Base-by-base conservation (phyloP, 64 coral and sea anemone genomes). In the Trachythela sp. region DNA sequence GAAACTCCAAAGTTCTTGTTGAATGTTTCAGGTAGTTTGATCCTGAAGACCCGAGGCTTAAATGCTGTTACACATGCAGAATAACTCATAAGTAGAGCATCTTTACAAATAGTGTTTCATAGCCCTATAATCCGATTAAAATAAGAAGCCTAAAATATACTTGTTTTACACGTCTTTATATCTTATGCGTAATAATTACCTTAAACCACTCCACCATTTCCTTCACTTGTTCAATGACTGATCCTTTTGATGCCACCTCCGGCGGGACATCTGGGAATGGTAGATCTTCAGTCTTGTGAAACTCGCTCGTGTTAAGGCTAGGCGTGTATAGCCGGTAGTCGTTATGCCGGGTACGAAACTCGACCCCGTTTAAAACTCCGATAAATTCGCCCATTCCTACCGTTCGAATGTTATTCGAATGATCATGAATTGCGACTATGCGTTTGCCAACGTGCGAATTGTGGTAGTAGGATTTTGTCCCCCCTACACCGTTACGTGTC, bases 311-410 rank as follows among this genome's bases (percentile, higher is more conserved):
- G 22, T 18, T 84, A 22, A 0, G 83, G 34, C 32, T 18, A 0
- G 88, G 76, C 77, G 52, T 90, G 48, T 84, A 84, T 18, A 90
- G 77, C 22, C 88, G 88, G 77, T 90, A 90, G 48, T 90, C 88
- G 20, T 90, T 90, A 39, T 90, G 88, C 49, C 88, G 33, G 38
- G 88, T 90, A 0, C 88, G 88, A 56, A 90, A 90, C 33, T 90
- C 88, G 22, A 90, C 75, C 4, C 88, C 88, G 31, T 90, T 90
- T 1, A 90, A 71, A 22, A 90, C 48, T n/a, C 31, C 88, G 31
- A 89, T 76, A 15, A 89, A 80, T 24, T 89, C 88, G 11, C 68
- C 68, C 70, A 89, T 89, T 9, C 88, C 88, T 17, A 89, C 88
- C 4, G 88, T 89, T 42, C 88, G 88, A 35, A 77, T 50, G 45